phyloP scores from a whole-genome alignment of 2,113 vertebrate genomes.

The Cochlearius cochlearius region DNA sequence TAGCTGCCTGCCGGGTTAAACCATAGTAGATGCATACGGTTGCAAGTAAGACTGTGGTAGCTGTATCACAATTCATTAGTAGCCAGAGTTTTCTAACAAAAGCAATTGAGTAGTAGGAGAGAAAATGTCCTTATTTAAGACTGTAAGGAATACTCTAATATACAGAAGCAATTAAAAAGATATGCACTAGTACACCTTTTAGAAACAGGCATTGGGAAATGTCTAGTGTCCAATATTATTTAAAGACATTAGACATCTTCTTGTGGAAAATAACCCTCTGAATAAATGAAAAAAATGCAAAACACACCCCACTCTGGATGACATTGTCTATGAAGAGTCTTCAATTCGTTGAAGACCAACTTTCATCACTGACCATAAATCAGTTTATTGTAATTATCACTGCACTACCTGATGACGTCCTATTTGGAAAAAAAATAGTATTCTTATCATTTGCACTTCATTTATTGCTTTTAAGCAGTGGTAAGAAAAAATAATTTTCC shows the following conservation, averaged over 20 bases:
- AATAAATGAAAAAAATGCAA: background rate
- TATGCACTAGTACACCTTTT: constrained; percentile 58
- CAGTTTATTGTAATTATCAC: background rate
- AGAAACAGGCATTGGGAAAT: constrained; percentile 7
- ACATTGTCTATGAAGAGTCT: background rate
- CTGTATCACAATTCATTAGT: constrained; percentile 48
- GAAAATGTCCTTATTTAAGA: constrained; percentile 30
- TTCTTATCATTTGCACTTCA: background rate
- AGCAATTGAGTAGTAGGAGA: constrained; percentile 25
- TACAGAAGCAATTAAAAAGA: constrained; percentile 73
- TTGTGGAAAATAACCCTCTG: background rate
- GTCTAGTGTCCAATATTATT: background rate
- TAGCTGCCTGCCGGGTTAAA: no score
- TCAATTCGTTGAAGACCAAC: background rate
- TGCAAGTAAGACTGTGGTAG: background rate
- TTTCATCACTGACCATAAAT: background rate
- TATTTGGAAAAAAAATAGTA: background rate
- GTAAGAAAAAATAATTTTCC: background rate
- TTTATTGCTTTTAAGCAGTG: constrained; percentile 15
- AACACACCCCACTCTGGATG: background rate
- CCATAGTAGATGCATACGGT: background rate
- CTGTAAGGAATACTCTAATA: constrained; percentile 45
- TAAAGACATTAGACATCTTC: background rate
- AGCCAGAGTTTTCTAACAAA: constrained; percentile 58
- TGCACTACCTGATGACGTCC: background rate